Evolutionary conservation across 2,888 invertebrate species (phyloP).

Genomic region (Cartodere bifasciata): DNA sequence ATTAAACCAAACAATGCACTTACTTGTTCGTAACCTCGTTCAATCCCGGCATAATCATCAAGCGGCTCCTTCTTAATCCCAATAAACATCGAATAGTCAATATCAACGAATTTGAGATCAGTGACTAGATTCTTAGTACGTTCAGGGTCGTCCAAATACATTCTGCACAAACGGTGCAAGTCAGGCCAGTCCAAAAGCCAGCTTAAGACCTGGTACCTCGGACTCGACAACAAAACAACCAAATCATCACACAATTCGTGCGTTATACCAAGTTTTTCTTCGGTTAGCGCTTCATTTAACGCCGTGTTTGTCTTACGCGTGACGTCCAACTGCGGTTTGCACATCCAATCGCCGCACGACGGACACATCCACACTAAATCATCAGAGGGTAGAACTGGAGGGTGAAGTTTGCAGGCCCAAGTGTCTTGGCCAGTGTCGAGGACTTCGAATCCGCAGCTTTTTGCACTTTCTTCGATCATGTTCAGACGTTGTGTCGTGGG

Average conservation of each 20-base stretch:
- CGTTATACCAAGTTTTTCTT: slow-evolving; percentile 51
- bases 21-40: slow-evolving; percentile 19
- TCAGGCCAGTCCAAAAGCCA: slow-evolving; percentile 54
- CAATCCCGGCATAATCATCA: slow-evolving; percentile 28
- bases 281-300: slow-evolving; percentile 35
- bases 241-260: slow-evolving; percentile 57
- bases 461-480: slow-evolving; percentile 41
- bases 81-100: slow-evolving; percentile 52
- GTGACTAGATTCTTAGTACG: slow-evolving; percentile 53
- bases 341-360: slow-evolving; percentile 31
- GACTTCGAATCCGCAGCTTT: slow-evolving; percentile 37
- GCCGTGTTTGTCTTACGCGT: slow-evolving; percentile 28
- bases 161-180: slow-evolving; percentile 41
- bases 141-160: slow-evolving; percentile 41
- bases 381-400: slow-evolving; percentile 26
- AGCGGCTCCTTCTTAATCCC: slow-evolving; percentile 44
- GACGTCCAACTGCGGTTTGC: slow-evolving; percentile 26
- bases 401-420: slow-evolving; percentile 32
- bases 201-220: slow-evolving; percentile 55
- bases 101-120: slow-evolving; percentile 61
- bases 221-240: slow-evolving; percentile 55
- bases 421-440: slow-evolving; percentile 30
- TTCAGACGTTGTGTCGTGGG: slow-evolving; percentile 50
- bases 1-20: no score
- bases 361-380: slow-evolving; percentile 30